Evolutionary conservation across 2,797 vertebrate genomes (phyloP), one percentile per base, ranked within the genome.

Genomic region (Selene dorsalis): DNA sequence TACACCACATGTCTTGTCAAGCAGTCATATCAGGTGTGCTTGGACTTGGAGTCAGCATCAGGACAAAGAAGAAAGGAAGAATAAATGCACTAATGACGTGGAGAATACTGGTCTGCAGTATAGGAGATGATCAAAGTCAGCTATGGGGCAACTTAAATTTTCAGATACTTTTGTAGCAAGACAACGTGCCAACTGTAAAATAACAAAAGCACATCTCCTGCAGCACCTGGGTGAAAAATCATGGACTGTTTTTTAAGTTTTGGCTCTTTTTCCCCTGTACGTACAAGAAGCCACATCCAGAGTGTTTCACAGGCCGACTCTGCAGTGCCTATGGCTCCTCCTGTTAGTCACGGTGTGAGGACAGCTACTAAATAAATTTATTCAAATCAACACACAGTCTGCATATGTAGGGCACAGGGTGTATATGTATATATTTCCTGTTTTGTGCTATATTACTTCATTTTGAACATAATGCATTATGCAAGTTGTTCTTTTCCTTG

Each of bases 191-290:
- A 73, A 60, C 41, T 56, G 60, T 45, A 60, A 67, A 20, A 24
- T 22, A 53, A 81, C 63, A 77, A 77, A 77, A 73, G 41, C 24
- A 60, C 30, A 7, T 14, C 20, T 75, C 68, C 72, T 84, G 75
- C 57, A 77, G 73, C 4, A 28, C 24, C 38, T 2, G 8, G 53
- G 30, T 22, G 53, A 61, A 73, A 58, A 47, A 69, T 28, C 2
- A 35, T 47, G 13, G 3, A 26, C 59, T 32, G 18, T 9, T 39
- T 81, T 73, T 69, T 59, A 39, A 17, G 57, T 57, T 69, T 53
- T 30, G 43, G 41, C 28, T 22, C 22, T 56, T 53, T 68, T 60
- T 39, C 11, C 22, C 22, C 22, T 48, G 17, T 62, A 41, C 39
- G 24, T 64, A 74, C 22, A 67, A 28, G 50, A 22, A 2, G 4